These are phyloP conservation scores for Ectemnius continuus DNA, from an alignment of 2,888 invertebrate species.

Conservation along the genomic window DNA sequence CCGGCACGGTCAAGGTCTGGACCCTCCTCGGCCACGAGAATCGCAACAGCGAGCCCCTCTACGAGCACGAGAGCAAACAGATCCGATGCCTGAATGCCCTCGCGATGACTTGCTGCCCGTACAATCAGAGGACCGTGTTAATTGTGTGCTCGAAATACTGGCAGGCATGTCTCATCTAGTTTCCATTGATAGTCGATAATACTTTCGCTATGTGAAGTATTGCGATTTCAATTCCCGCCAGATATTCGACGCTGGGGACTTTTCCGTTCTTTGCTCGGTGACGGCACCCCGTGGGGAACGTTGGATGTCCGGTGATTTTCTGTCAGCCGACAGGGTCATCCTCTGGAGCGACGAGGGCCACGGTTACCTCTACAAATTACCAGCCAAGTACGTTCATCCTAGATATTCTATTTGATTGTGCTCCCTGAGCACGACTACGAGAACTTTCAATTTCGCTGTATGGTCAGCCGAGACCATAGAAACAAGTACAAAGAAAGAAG, in stretches of 20 bases:
- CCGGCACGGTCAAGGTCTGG: constrained; percentile 98
- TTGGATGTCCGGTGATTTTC: constrained; percentile 97
- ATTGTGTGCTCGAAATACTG: constrained; percentile 98
- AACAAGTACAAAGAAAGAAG: no score
- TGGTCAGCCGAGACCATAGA: not conserved
- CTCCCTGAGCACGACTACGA: not conserved
- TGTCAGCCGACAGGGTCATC: constrained; percentile 93
- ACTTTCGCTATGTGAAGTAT: not conserved
- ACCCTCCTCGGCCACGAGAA: constrained; percentile 93
- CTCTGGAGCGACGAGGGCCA: constrained; percentile 98
- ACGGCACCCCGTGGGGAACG: constrained; percentile 93
- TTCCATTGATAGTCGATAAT: not conserved
- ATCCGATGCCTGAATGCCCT: constrained; percentile 96
- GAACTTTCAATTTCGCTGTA: not conserved
- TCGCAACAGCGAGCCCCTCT: constrained; percentile 91
- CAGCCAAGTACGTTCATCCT: constrained; percentile 89
- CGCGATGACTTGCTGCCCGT: constrained; percentile 94
- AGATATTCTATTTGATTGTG: not conserved
- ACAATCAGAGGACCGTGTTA: constrained; percentile 97
- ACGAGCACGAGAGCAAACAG: constrained; percentile 98
- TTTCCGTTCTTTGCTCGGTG: constrained; percentile 95
- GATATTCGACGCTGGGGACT: constrained; percentile 93
- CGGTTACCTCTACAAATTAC: constrained; percentile 96
- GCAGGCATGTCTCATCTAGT: constrained; percentile 83
- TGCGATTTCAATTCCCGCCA: constrained; percentile 64